These are phyloP conservation scores for Tuta absoluta DNA, from an alignment of 2,888 invertebrate species.

Conservation along the genomic window DNA sequence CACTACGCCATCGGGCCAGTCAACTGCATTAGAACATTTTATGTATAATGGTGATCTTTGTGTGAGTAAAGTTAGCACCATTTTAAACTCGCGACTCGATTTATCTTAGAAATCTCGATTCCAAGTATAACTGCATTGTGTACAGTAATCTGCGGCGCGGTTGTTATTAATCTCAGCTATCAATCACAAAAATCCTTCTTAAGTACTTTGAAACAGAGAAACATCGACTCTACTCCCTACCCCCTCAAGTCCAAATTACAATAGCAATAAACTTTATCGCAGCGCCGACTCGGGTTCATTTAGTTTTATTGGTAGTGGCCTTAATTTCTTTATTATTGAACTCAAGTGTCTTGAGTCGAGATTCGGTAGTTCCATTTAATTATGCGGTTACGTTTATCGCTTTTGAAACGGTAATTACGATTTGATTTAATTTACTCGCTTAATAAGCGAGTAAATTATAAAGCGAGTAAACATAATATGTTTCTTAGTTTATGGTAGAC, in stretches of 20 bases:
- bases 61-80: background rate
- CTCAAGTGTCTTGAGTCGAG: conserved; percentile 21
- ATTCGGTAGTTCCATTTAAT: conserved; percentile 24
- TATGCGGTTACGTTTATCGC: conserved; percentile 23
- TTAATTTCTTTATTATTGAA: conserved; percentile 29
- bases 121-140: conserved; percentile 17
- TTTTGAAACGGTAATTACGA: conserved; percentile 16
- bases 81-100: background rate
- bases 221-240: conserved; percentile 4
- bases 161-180: conserved; percentile 22
- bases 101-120: conserved; percentile 19
- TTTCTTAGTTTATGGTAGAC: conserved; percentile 25
- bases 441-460: too few species aligned
- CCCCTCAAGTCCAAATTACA: conserved; percentile 19
- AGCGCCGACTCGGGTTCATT: conserved; percentile 22
- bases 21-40: background rate
- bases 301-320: conserved; percentile 28
- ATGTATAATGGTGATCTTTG: background rate
- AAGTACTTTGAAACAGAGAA: conserved; percentile 2
- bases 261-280: conserved; percentile 20
- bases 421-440: conserved; percentile 33
- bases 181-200: conserved; percentile 23
- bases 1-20: too few species aligned
- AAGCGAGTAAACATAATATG: too few species aligned
- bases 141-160: conserved; percentile 14